Percentiles rank a stretch among this genome's conserved stretches.
Evolutionary conservation across 2,797 vertebrate species (phyloP).

Genomic region (Periparus ater): DNA sequence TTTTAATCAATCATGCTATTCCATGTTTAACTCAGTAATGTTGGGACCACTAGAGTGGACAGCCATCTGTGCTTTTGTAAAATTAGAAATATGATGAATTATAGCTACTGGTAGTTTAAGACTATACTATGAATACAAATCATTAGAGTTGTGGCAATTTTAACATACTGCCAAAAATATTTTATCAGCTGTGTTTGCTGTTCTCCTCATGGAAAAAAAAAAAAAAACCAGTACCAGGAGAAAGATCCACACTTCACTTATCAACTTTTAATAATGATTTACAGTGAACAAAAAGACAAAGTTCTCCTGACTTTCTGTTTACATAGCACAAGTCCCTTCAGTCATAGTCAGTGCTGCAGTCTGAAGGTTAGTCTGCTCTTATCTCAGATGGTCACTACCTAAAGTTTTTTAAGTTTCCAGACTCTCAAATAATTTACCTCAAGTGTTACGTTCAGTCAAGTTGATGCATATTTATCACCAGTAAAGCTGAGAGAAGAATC

Average conservation of each 20-base stretch:
- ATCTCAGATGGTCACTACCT: background rate
- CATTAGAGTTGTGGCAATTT: background rate
- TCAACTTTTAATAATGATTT: background rate
- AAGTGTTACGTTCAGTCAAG: background rate
- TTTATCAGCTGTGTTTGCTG: background rate
- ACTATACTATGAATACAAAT: constrained; percentile 47
- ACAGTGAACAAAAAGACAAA: background rate
- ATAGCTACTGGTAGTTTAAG: constrained; percentile 31
- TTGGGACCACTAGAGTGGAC: constrained; percentile 63
- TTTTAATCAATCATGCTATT: constrained; percentile 70
- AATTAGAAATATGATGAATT: constrained; percentile 73
- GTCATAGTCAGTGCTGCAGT: background rate
- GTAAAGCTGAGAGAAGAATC: background rate
- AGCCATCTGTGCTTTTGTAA: constrained; percentile 67
- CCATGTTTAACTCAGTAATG: constrained; percentile 47
- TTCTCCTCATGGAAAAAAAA: background rate
- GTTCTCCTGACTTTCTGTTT: background rate
- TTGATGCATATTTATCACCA: background rate
- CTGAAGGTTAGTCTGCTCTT: background rate
- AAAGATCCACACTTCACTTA: background rate
- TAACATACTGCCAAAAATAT: background rate
- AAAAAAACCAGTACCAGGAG: background rate
- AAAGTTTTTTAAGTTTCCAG: background rate
- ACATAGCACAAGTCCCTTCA: background rate
- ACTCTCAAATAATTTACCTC: background rate